A percentile compares a stretch with the other conserved stretches of the same genome.
phyloP scores from a whole-genome alignment of 2,113 vertebrate species.

The Rousettus leschenaultii region DNA sequence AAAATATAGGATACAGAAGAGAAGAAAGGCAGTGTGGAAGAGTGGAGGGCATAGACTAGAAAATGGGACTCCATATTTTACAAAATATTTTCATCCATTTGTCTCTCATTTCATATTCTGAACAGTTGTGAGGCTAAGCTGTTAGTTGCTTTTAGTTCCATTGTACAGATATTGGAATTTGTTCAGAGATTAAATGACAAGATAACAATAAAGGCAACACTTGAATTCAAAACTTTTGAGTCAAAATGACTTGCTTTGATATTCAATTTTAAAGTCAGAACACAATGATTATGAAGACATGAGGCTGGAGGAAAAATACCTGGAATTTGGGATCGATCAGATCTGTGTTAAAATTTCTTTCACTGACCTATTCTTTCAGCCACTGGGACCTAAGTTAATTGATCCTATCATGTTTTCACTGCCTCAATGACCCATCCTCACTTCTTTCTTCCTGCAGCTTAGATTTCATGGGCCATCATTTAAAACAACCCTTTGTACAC shows the following conservation, averaged over 20 bases:
- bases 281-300: neutral
- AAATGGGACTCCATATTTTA: neutral
- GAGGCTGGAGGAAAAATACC: neutral
- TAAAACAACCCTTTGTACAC: neutral
- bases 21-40: neutral
- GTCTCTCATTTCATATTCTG: neutral
- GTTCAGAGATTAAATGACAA: neutral
- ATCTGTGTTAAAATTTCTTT: neutral
- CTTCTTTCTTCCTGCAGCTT: neutral
- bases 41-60: neutral
- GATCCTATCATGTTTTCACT: neutral
- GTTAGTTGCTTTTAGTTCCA: neutral
- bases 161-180: neutral
- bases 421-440: neutral
- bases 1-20: neutral
- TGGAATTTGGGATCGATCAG: neutral
- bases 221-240: neutral
- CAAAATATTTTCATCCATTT: neutral
- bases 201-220: neutral
- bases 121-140: neutral
- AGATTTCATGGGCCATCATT: neutral
- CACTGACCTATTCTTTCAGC: neutral
- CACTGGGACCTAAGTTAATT: neutral
- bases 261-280: neutral
- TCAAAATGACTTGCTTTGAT: neutral